A percentile compares a stretch with the other conserved stretches of the same genome.
These are phyloP conservation scores for Murina feae DNA, from an alignment of 2,113 vertebrate species.

Conservation along the genomic window DNA sequence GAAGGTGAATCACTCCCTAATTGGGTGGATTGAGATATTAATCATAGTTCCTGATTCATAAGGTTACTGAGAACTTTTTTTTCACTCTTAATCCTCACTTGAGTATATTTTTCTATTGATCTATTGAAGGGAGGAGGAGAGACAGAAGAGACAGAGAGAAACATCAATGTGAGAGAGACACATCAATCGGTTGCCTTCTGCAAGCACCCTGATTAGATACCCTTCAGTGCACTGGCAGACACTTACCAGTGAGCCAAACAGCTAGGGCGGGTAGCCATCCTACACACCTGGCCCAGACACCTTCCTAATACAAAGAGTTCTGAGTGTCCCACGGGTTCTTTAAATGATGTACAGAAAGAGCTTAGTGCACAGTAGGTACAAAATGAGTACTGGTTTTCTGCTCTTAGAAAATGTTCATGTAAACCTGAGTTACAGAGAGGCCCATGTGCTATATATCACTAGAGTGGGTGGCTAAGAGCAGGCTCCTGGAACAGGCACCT, in stretches of 20 bases:
- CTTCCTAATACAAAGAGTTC: too few species aligned
- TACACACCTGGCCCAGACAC: too few species aligned
- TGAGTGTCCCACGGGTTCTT: not conserved
- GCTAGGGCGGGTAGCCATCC: too few species aligned
- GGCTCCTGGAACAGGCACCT: not conserved
- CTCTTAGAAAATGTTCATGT: not conserved
- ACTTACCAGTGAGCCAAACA: too few species aligned
- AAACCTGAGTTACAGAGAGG: not conserved
- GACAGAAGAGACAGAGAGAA: too few species aligned
- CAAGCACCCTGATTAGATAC: too few species aligned
- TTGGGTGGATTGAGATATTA: not conserved
- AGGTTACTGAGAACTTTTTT: not conserved
- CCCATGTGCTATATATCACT: fast-evolving
- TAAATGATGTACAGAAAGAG: not conserved
- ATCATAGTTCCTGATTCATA: not conserved
- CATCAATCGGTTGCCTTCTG: too few species aligned
- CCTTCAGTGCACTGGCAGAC: too few species aligned
- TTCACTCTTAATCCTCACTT: too few species aligned
- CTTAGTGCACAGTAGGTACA: not conserved
- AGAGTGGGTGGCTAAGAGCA: not conserved
- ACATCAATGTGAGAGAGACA: too few species aligned
- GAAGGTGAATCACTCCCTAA: not conserved
- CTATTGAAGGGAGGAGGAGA: too few species aligned
- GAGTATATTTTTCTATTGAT: too few species aligned
- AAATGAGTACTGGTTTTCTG: not conserved